phyloP scores from a whole-genome alignment of 2,113 vertebrate species.

The Chionodraco myersi region DNA sequence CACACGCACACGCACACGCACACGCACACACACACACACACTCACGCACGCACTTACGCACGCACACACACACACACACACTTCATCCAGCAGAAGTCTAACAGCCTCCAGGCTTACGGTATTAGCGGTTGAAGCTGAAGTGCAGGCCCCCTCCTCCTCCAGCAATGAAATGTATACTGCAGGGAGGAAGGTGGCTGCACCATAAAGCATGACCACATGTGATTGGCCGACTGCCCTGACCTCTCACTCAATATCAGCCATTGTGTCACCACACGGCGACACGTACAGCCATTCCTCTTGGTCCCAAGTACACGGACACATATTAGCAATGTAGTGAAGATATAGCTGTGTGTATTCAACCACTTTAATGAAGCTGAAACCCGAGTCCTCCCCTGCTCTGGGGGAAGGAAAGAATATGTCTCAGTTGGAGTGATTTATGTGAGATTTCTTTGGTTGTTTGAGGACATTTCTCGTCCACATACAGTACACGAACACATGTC shows the following conservation, averaged over 20 bases:
- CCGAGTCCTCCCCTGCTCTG: not conserved
- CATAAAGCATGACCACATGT: conserved; percentile 26
- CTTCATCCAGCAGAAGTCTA: conserved; percentile 30
- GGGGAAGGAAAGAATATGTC: not conserved
- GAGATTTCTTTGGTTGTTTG: not conserved
- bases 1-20: conserved; percentile 1
- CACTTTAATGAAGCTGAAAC: not conserved
- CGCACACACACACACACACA: not conserved
- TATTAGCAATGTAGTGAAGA: not conserved
- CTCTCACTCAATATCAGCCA: conserved; percentile 8
- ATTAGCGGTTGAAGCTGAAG: not conserved
- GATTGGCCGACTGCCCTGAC: conserved; percentile 32
- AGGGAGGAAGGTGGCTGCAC: conserved; percentile 28
- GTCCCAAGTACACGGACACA: not conserved
- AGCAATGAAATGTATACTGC: conserved; percentile 44
- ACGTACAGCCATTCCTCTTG: not conserved
- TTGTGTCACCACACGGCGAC: not conserved
- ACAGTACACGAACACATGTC: conserved; percentile 43
- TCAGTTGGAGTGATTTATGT: not conserved
- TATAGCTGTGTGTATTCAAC: not conserved
- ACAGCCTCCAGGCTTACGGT: conserved; percentile 29
- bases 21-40: not conserved
- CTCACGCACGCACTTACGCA: conserved; percentile 6
- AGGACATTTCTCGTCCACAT: not conserved
- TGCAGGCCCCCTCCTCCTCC: not conserved